phyloP scores from a whole-genome alignment of 2,888 invertebrate species.

The Thymelicus sylvestris region DNA sequence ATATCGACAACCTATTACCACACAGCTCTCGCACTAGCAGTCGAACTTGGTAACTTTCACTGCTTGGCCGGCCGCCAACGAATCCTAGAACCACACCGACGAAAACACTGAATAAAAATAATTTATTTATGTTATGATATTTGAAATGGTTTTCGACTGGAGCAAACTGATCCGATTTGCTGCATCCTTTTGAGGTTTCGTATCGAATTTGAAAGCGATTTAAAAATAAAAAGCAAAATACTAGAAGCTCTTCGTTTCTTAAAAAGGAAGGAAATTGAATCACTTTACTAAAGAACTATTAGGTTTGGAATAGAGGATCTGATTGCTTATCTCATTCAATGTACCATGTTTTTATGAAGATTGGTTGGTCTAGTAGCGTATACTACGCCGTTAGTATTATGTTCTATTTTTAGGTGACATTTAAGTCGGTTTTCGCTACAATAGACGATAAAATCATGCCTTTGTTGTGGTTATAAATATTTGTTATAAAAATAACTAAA shows the following conservation, averaged over 20 bases:
- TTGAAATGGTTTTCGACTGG: conserved; percentile 51
- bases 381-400: not conserved
- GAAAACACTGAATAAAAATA: conserved; percentile 71
- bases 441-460: too few species aligned
- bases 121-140: conserved; percentile 68
- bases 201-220: conserved; percentile 35
- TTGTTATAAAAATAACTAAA: too few species aligned
- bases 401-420: not conserved
- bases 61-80: conserved; percentile 72
- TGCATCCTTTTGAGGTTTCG: conserved; percentile 22
- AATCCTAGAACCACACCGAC: conserved; percentile 33
- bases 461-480: too few species aligned
- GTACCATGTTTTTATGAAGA: conserved; percentile 1
- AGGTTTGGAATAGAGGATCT: not conserved
- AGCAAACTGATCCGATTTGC: conserved; percentile 25
- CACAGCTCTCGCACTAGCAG: conserved; percentile 11
- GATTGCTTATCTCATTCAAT: conserved; percentile 3
- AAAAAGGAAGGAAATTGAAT: conserved; percentile 22
- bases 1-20: not conserved
- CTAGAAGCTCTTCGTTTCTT: not conserved
- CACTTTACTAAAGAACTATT: conserved; percentile 18
- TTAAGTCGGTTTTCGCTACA: not conserved
- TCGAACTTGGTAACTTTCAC: conserved; percentile 76
- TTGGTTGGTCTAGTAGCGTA: not conserved
- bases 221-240: conserved; percentile 22